phyloP scores from a whole-genome alignment of 64 coral and sea anemone species.

The Acropora yongei region DNA sequence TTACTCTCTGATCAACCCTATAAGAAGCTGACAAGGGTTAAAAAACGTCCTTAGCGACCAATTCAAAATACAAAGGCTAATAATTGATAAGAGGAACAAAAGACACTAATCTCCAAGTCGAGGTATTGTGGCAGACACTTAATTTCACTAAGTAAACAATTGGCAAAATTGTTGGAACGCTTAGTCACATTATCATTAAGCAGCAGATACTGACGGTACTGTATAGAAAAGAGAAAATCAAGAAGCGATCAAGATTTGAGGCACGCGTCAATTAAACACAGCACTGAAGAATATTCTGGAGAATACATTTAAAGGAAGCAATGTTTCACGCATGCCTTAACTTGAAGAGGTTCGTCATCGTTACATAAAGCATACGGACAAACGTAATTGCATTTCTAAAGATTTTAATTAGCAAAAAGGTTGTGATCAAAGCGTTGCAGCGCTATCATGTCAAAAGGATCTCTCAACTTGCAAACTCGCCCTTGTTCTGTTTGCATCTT shows the following conservation, averaged over 20 bases:
- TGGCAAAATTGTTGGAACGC: not conserved
- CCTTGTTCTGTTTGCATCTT: constrained; percentile 12
- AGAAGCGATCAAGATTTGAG: not conserved
- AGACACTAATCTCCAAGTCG: not conserved
- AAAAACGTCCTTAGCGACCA: constrained; percentile 10
- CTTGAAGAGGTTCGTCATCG: not conserved
- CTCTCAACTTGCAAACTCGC: not conserved
- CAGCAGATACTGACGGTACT: too few species aligned
- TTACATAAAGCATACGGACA: not conserved
- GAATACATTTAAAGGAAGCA: not conserved
- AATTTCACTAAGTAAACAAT: constrained; percentile 33
- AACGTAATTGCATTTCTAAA: not conserved
- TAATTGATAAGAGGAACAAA: not conserved
- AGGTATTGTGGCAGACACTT: not conserved
- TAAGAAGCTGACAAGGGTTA: too few species aligned
- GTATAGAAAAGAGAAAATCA: too few species aligned
- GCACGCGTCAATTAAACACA: not conserved
- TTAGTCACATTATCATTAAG: not conserved
- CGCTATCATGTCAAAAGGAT: not conserved
- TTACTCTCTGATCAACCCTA: too few species aligned
- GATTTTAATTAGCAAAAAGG: not conserved
- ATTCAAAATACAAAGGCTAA: constrained; percentile 2
- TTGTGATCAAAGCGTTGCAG: too few species aligned
- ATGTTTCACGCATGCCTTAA: too few species aligned
- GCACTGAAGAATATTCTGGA: not conserved